Evolutionary conservation across 2,888 invertebrate genomes (phyloP).

Genomic region (Glomeris marginata): DNA sequence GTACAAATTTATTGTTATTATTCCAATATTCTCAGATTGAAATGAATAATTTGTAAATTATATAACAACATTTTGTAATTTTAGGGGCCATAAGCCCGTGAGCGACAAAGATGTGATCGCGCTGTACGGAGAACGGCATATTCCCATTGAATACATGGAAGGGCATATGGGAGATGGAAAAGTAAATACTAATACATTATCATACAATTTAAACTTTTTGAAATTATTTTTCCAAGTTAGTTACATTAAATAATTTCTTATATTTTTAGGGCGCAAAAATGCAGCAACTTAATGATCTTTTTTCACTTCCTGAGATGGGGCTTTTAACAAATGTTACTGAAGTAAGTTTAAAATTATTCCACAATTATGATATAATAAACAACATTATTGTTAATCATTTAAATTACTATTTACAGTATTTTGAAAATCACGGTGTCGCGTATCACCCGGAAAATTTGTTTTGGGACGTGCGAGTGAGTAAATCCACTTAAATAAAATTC

Average conservation of each 20-base stretch:
- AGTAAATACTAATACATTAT: neutral
- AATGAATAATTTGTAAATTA: neutral
- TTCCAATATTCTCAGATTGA: too few species aligned
- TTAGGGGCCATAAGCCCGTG: conserved; percentile 42
- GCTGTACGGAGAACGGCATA: conserved; percentile 68
- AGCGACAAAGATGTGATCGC: conserved; percentile 68
- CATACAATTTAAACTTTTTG: neutral
- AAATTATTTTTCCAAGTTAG: neutral
- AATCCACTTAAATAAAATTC: conserved; percentile 3
- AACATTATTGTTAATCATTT: conserved; percentile 1
- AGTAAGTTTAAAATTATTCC: conserved; percentile 19
- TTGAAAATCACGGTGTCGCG: conserved; percentile 71
- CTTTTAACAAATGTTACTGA: conserved; percentile 85
- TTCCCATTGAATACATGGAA: conserved; percentile 76
- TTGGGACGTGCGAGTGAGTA: conserved; percentile 73
- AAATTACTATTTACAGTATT: conserved; percentile 40
- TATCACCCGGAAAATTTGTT: conserved; percentile 93
- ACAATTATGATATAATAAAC: neutral
- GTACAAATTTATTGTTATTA: too few species aligned
- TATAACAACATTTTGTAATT: neutral
- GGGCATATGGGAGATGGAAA: conserved; percentile 26
- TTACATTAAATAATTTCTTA: conserved; percentile 8
- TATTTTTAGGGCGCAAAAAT: conserved; percentile 39
- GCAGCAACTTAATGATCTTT: conserved; percentile 90
- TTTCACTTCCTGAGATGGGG: conserved; percentile 93